Evolutionary conservation across 92 coral and sea anemone genomes (phyloP), one percentile per base, ranked within the genome.

Genomic region (Porites cylindrica): DNA sequence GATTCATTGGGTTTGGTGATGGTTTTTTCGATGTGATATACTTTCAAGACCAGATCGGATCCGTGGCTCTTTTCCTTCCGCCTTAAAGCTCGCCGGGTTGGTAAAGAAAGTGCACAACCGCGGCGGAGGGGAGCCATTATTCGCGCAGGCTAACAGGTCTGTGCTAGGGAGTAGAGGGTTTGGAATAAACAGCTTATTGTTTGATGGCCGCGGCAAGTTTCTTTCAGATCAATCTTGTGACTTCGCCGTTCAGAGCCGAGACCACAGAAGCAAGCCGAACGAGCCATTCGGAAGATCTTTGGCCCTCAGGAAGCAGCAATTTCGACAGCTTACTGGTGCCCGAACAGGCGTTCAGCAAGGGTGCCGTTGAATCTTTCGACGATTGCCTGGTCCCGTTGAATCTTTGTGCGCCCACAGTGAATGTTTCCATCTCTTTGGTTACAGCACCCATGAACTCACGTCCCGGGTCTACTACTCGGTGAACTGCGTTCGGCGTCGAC

Each of bases 31-130:
- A 85, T 2, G 10, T 61, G 16, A 18, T 76, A 77, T 10, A 65
- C 53, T 52, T 77, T 69, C 24, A 77, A 62, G 60, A 17, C 89
- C 89, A 85, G 10, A 85, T 23, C 6, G 89, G 83, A 12, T 85
- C 89, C 0, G 89, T 85, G 12, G 89, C 77, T 8, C 89, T 69
- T 12, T 80, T 53, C 5, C 70, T 43, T 1, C 89, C 89, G 10
- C 83, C 83, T 26, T 85, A 83, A 6, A 14, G 11, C 50, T 76
- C 89, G 6, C 89, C 83, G 5, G 88, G 81, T 1, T 50, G 72
- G 17, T 26, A 75, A 2, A 84, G 52, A 29, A 13, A 10, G 18
- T 18, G 18, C 16, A 62, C 66, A 62, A 6, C 7, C 8, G 18
- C 66, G 4, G 7, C 66, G 18, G 19, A 14, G 20, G 66, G 23